A percentile compares a stretch with the other conserved stretches of the same genome.
Conservation (phyloP, 2,113 vertebrate genomes). For the Rhynchomys soricoides region DNA sequence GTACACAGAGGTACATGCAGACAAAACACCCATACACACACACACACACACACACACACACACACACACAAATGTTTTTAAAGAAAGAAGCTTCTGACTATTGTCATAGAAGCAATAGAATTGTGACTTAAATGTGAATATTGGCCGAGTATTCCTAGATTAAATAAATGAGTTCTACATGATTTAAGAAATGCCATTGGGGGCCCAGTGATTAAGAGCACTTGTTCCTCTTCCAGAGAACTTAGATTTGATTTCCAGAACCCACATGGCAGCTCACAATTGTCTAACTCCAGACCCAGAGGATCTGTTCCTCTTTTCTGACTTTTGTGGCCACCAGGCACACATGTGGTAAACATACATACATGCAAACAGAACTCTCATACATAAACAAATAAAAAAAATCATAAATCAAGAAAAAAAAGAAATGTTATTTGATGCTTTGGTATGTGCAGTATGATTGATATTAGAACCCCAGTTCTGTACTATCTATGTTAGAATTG, state of each 20-base stretch:
- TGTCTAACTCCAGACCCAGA: not conserved
- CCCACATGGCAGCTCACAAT: not conserved
- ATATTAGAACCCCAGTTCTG: slow-evolving; percentile 4
- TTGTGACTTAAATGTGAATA: not conserved
- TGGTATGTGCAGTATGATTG: not conserved
- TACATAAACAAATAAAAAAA: not conserved
- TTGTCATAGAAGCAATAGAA: not conserved
- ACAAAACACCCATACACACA: not conserved
- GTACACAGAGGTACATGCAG: not conserved
- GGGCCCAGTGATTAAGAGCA: not conserved
- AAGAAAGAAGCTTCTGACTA: not conserved
- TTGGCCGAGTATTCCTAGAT: not conserved
- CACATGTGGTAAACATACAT: not conserved
- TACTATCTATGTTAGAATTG: not conserved
- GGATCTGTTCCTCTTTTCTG: not conserved
- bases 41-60: too few relatives aligned
- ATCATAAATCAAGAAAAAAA: not conserved
- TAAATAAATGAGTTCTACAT: not conserved
- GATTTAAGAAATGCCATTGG: not conserved
- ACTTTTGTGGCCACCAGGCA: not conserved
- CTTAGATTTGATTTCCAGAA: not conserved
- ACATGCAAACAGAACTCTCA: not conserved
- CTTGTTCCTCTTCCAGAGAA: not conserved
- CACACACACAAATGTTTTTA: too few relatives aligned
- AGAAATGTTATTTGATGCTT: not conserved